These are phyloP conservation scores for Diadophis punctatus DNA, from an alignment of 2,113 vertebrate species.

Conservation along the genomic window DNA sequence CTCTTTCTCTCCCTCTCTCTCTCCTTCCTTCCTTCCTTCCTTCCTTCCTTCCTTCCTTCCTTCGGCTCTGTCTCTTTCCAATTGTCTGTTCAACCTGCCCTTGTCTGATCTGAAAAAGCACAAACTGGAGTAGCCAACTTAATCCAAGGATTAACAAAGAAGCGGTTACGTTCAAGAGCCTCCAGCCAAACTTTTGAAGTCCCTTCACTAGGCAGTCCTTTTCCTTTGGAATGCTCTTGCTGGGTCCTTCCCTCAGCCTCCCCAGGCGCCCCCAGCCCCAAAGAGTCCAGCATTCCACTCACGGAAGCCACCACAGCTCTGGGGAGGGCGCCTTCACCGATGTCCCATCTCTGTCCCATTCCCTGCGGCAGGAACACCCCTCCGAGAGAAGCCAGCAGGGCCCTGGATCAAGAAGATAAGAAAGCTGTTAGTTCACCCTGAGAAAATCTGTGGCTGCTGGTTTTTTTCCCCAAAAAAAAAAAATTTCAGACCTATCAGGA, in stretches of 20 bases:
- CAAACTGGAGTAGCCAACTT: neutral
- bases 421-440: neutral
- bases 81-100: neutral
- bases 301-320: constrained; percentile 61
- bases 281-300: constrained; percentile 8
- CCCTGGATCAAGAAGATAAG: constrained; percentile 29
- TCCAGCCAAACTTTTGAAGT: neutral
- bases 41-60: too few relatives aligned
- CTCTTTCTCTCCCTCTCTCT: too few relatives aligned
- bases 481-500: too few relatives aligned
- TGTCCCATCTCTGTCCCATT: neutral
- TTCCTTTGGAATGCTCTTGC: neutral
- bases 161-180: neutral
- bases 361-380: constrained; percentile 66
- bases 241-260: accelerated
- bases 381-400: constrained; percentile 63
- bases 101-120: neutral
- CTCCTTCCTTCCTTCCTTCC: too few relatives aligned
- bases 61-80: neutral
- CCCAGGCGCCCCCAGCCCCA: neutral
- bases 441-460: neutral
- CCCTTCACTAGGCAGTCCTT: neutral
- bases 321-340: neutral
- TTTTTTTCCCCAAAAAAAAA: too few relatives aligned
- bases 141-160: neutral